These are phyloP conservation scores for Drosophila hydei DNA, from an alignment of 1,140 invertebrate species.

Conservation along the genomic window DNA sequence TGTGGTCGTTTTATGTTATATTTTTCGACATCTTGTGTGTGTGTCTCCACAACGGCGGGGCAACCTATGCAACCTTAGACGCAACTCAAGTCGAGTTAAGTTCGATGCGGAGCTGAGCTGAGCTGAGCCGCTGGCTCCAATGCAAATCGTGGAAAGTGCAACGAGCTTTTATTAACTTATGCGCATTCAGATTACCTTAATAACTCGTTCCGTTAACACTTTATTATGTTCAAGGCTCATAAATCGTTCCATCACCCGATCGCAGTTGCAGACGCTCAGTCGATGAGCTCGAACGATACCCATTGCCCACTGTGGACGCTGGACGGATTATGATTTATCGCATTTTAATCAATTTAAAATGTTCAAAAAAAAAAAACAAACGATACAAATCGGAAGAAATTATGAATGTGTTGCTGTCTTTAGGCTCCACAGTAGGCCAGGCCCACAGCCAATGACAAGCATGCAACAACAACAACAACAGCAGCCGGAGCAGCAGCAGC, in stretches of 20 bases:
- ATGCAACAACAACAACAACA: constrained; percentile 34
- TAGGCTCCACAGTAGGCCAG: constrained; percentile 77
- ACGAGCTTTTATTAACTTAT: constrained; percentile 79
- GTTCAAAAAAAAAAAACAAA: constrained; percentile 58
- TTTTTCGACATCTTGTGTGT: constrained; percentile 72
- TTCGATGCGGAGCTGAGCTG: no score
- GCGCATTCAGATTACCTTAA: constrained; percentile 82
- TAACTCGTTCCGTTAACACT: constrained; percentile 84
- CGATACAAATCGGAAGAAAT: constrained; percentile 82
- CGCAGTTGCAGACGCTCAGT: constrained; percentile 31
- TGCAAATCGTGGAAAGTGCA: constrained; percentile 62
- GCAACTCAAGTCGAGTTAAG: constrained; percentile 6
- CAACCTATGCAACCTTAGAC: constrained; percentile 68
- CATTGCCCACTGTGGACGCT: background rate
- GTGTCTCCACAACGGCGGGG: constrained; percentile 53
- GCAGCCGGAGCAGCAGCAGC: constrained; percentile 17
- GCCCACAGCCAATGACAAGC: constrained; percentile 46
- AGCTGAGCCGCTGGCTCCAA: constrained; percentile 26
- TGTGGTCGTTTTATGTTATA: constrained; percentile 82
- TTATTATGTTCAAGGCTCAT: constrained; percentile 82
- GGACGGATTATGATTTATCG: constrained; percentile 83
- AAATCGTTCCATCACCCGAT: constrained; percentile 80
- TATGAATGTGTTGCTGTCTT: constrained; percentile 83
- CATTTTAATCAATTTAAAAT: constrained; percentile 84
- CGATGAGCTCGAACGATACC: background rate